These are phyloP conservation scores for Drosophila kuntzei DNA, from an alignment of 2,888 invertebrate genomes.

Conservation along the genomic window DNA sequence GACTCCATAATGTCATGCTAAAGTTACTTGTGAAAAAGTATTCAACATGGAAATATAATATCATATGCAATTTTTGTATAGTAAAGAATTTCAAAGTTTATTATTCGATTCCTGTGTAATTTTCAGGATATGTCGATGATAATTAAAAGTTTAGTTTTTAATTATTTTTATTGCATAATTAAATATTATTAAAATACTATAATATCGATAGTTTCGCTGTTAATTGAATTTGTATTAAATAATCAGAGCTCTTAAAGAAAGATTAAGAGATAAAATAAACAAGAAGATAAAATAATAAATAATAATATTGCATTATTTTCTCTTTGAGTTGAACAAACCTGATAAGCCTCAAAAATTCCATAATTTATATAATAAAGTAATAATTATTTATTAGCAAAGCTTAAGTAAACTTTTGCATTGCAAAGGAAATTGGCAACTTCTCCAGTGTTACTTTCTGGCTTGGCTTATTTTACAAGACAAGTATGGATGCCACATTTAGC, in stretches of 20 bases:
- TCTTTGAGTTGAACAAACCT: background rate
- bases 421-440: constrained; percentile 38
- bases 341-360: background rate
- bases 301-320: background rate
- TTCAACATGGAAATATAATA: background rate
- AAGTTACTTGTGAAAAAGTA: background rate
- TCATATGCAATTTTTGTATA: too few relatives aligned
- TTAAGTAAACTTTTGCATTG: constrained; percentile 6
- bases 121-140: too few relatives aligned
- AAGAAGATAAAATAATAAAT: background rate
- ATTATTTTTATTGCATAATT: too few relatives aligned
- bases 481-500: constrained; percentile 26
- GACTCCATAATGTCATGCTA: background rate
- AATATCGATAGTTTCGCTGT: too few relatives aligned
- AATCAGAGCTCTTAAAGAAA: too few relatives aligned
- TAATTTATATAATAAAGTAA: constrained; percentile 9
- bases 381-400: constrained; percentile 28
- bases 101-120: background rate
- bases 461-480: constrained; percentile 38
- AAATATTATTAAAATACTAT: too few relatives aligned
- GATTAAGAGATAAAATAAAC: background rate
- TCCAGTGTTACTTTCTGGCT: constrained; percentile 35
- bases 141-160: too few relatives aligned
- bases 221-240: too few relatives aligned
- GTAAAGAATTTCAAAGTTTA: too few relatives aligned